Percentiles rank a stretch among this genome's conserved stretches.
Conservation (phyloP, 1,140 invertebrate species). For the Trinorchestia longiramus region DNA sequence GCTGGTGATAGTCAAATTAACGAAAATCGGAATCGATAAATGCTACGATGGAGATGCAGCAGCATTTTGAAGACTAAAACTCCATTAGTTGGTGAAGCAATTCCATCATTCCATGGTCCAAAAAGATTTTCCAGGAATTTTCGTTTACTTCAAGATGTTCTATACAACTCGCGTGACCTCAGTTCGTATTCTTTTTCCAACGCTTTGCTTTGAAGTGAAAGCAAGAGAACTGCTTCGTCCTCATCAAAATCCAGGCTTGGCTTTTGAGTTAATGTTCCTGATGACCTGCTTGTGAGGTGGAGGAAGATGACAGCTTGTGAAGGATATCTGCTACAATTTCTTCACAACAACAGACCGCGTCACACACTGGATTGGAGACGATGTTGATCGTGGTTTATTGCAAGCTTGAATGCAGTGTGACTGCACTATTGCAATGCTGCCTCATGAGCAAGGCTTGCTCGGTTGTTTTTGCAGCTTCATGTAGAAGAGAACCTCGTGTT, state of each 20-base stretch:
- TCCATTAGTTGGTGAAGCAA: too few species aligned
- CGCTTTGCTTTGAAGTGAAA: not conserved
- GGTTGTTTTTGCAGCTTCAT: not conserved
- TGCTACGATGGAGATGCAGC: too few species aligned
- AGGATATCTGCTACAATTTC: not conserved
- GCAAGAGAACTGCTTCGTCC: not conserved
- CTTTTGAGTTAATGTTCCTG: not conserved
- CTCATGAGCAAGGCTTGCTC: not conserved
- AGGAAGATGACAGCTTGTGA: too few species aligned
- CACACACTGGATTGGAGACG: not conserved
- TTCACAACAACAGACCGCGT: not conserved
- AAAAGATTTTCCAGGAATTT: not conserved
- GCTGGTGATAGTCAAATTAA: too few species aligned
- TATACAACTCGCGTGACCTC: not conserved
- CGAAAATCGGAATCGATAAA: too few species aligned
- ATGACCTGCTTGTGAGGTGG: not conserved
- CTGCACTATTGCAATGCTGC: not conserved
- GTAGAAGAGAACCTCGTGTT: not conserved
- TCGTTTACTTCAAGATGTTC: not conserved
- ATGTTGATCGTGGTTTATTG: not conserved
- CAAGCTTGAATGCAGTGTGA: not conserved
- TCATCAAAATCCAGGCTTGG: not conserved
- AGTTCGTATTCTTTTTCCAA: not conserved
- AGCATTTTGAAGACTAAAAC: too few species aligned
- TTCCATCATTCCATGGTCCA: not conserved